Base-by-base conservation (phyloP, 92 coral and sea anemone species). In the Porites rus region DNA sequence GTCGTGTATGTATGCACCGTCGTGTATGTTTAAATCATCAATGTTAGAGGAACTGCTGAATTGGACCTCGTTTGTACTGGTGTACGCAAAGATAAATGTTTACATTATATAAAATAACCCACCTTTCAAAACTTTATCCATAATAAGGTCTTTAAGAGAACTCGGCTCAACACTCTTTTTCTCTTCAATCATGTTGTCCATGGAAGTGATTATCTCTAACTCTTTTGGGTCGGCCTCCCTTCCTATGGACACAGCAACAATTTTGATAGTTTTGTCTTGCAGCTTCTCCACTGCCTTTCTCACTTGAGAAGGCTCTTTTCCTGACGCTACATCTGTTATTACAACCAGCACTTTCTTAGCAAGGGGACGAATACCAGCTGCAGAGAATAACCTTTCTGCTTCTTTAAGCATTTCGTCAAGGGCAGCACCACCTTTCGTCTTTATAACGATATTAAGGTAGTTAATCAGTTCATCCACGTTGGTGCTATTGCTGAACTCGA, bases 211-310 rank as follows among this genome's bases (percentile, higher is more conserved):
- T 88, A 77, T 81, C 65, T 87, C 93, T 74, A 93, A 92, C 88
- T 97, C 93, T 12, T 89, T 89, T 10, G 86, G 82, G 51, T 95
- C 94, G 20, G 92, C 97, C 72, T 86, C 86, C 69, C 82, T 84
- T 18, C 99, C 99, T 74, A 97, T 79, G 38, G 96, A 94, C 84
- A 97, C 99, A 6, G 97, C 80, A 21, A 95, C 87, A 24, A 93
- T 76, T 78, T 93, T 93, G 8, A 96, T 89, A 12, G 87, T 92
- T 51, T 76, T 83, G 54, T 95, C 87, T 59, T 85, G 76, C 28
- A 95, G 75, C 17, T 90, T 88, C 64, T 81, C 84, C 51, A 92
- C 93, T 50, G 89, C 97, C 25, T 79, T 90, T 18, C 75, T 80
- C 79, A 95, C 76, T 28, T 85, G 87, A 6, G 90, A 91, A 10